Evolutionary conservation across 2,113 vertebrate genomes (phyloP), one percentile per base, ranked within the genome.

Genomic region (Solenodon paradoxus): DNA sequence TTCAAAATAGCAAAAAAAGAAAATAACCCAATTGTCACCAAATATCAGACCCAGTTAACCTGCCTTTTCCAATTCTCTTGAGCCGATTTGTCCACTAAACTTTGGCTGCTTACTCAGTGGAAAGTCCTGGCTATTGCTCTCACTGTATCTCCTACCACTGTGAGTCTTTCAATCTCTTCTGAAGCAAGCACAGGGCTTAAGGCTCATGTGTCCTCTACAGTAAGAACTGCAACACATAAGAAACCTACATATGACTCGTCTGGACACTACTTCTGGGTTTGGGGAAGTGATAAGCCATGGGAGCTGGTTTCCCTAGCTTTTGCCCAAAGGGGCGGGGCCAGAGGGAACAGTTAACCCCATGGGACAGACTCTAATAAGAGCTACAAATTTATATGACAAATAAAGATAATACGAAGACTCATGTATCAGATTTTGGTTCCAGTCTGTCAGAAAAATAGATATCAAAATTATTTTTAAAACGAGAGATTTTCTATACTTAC

Each of bases 401-500:
- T 42, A 83, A 80, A 20, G 49, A 77, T 49, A 93, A 47, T 40
- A 84, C 12, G 15, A 96, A 88, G 47, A 90, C 77, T 47, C 2
- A 90, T 47, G 87, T 90, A 71, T 49, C 11, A 90, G 71, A 35
- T 93, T 86, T 66, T 93, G 42, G 92, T 87, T 88, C 11, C 16
- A 64, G 16, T 69, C 20, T 83, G 9, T 69, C 12, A 61, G 9
- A 30, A 85, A 78, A 59, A 74, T 10, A 69, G 3, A 72, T 11
- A 66, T 28, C 2, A 35, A 53, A 79, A 77, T 69, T 30, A 78
- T 63, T 90, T 64, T 55, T 84, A 92, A 94, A 95, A 68, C 0
- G 83, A 4, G 2, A 78, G 6, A 74, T 92, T 55, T 97, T 99
- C 99, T 97, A 99, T 72, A 98, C 99, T 99, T 97, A 99, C 99